Conservation (phyloP, 64 coral and sea anemone species). For the Montipora foliosa region DNA sequence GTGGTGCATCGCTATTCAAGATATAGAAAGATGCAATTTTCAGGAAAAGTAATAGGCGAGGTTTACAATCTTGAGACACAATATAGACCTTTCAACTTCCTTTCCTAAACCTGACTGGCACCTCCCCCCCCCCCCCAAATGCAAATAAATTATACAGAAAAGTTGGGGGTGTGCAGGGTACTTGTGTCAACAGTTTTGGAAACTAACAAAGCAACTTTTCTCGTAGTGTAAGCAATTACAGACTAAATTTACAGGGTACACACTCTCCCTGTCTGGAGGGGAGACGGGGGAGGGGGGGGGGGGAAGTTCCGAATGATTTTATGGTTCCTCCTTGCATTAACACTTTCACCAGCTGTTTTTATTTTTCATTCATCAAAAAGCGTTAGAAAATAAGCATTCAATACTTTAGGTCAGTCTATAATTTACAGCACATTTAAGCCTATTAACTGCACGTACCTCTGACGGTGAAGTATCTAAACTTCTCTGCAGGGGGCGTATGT, state of each 20-base stretch:
- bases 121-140: not conserved
- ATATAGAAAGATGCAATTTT: slow-evolving; percentile 24
- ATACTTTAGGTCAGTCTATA: too few species aligned
- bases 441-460: too few species aligned
- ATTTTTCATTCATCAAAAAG: too few species aligned
- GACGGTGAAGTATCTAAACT: too few species aligned
- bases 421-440: too few species aligned
- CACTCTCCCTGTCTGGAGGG: slow-evolving; percentile 1
- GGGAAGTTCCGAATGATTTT: not conserved
- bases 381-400: too few species aligned
- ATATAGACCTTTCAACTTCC: slow-evolving; percentile 2
- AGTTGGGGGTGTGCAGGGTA: not conserved
- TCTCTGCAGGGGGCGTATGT: too few species aligned
- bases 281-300: not conserved
- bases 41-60: slow-evolving; percentile 18
- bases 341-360: too few species aligned
- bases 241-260: slow-evolving; percentile 14
- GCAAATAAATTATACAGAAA: slow-evolving; percentile 10
- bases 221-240: slow-evolving; percentile 3
- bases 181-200: slow-evolving; percentile 7
- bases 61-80: not conserved
- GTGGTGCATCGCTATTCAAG: slow-evolving; percentile 1
- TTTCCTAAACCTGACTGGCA: not conserved
- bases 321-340: too few species aligned
- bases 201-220: not conserved